Evolutionary conservation across 2,113 vertebrate genomes (phyloP).

Genomic region (Naja naja): DNA sequence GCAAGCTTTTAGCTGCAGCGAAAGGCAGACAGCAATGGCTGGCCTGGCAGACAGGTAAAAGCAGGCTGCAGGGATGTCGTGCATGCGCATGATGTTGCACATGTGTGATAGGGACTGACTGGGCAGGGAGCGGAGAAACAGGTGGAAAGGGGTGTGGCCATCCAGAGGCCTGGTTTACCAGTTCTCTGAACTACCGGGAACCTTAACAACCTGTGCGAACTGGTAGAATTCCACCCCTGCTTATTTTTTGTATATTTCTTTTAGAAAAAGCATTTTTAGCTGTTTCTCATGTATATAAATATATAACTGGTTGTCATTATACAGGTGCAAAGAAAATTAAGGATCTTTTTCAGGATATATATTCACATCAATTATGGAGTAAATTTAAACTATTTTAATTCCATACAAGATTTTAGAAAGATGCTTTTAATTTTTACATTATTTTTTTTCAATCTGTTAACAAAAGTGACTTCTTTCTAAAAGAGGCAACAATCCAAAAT

Average conservation of each 20-base stretch:
- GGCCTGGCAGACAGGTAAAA: too few species aligned
- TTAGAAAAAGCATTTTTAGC: not conserved
- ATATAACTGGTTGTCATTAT: not conserved
- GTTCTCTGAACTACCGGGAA: too few species aligned
- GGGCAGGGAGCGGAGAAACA: too few species aligned
- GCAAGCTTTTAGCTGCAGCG: too few species aligned
- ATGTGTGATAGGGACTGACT: too few species aligned
- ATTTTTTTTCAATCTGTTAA: not conserved
- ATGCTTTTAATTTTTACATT: not conserved
- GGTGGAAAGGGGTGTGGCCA: too few species aligned
- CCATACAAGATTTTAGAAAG: not conserved
- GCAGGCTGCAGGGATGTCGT: too few species aligned
- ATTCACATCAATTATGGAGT: not conserved
- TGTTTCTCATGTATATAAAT: not conserved
- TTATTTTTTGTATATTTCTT: not conserved
- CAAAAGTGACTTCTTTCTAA: not conserved
- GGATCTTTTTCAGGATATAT: not conserved
- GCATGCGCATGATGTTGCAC: too few species aligned
- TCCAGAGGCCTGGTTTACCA: too few species aligned
- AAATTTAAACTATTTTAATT: not conserved
- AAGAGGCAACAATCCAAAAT: not conserved
- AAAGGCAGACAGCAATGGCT: too few species aligned
- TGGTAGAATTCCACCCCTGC: too few species aligned
- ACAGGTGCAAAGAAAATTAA: not conserved
- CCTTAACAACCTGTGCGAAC: too few species aligned